Evolutionary conservation across 2,888 invertebrate genomes (phyloP).

Genomic region (Drosophila helvetica): DNA sequence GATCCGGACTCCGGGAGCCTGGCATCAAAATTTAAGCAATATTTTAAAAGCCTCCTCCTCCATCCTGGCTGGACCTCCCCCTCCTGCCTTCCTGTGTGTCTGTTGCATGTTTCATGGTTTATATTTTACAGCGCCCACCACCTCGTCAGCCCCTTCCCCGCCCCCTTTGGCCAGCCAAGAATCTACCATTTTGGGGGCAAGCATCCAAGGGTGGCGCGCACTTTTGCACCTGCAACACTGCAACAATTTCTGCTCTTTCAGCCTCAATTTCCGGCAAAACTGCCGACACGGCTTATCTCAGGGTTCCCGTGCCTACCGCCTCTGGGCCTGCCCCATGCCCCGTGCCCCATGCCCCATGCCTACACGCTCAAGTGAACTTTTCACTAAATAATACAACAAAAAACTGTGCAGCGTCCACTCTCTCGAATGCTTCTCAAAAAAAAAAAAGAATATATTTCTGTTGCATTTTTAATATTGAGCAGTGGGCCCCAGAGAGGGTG

Average conservation of each 20-base stretch:
- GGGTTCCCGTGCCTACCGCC: constrained; percentile 16
- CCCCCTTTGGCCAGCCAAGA: neutral
- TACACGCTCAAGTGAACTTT: constrained; percentile 68
- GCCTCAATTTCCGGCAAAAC: constrained; percentile 71
- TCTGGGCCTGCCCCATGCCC: constrained; percentile 43
- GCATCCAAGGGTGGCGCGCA: constrained; percentile 4
- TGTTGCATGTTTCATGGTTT: constrained; percentile 63
- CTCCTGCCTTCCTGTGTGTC: constrained; percentile 25
- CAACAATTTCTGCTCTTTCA: constrained; percentile 57
- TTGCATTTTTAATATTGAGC: constrained; percentile 68
- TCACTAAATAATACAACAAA: constrained; percentile 62
- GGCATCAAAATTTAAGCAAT: constrained; percentile 49
- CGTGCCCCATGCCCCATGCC: constrained; percentile 13
- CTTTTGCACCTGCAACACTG: constrained; percentile 70
- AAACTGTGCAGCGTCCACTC: constrained; percentile 32
- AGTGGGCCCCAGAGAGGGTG: neutral
- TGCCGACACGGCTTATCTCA: constrained; percentile 69
- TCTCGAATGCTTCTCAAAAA: constrained; percentile 16
- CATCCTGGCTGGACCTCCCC: neutral
- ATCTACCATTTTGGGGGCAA: constrained; percentile 17
- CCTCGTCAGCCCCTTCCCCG: too few species aligned
- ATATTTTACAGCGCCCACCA: constrained; percentile 41
- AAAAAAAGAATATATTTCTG: constrained; percentile 19
- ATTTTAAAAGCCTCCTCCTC: constrained; percentile 65
- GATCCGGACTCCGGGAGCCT: too few species aligned